A percentile compares a stretch with the other conserved stretches of the same genome.
Conservation (phyloP, 2,888 invertebrate genomes). For the Trichogramma dendrolimi region DNA sequence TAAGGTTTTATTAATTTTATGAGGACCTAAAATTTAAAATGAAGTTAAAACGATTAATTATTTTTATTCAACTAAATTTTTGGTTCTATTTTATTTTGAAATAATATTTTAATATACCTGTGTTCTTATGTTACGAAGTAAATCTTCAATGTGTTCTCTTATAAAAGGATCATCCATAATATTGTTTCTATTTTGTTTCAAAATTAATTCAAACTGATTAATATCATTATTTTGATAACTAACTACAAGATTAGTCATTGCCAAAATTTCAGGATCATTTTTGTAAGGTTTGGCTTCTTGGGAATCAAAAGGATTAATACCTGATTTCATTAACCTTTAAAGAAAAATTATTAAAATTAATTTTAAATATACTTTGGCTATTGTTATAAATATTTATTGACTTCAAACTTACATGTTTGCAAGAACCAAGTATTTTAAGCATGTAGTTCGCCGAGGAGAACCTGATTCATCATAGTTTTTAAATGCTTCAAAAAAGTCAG, state of each 20-base stretch:
- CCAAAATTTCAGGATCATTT: conserved; percentile 97
- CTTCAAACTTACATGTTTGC: conserved; percentile 84
- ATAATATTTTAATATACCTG: conserved; percentile 34
- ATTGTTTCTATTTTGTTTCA: conserved; percentile 87
- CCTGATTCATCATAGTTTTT: conserved; percentile 99
- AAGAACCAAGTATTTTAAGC: conserved; percentile 94
- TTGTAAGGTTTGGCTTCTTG: conserved; percentile 99
- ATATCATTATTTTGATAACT: conserved; percentile 98
- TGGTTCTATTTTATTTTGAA: not conserved
- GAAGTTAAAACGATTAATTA: conserved; percentile 36
- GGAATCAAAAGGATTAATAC: conserved; percentile 98
- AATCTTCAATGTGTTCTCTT: conserved; percentile 96
- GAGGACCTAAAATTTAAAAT: conserved; percentile 68
- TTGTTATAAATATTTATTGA: conserved; percentile 11
- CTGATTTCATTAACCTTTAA: conserved; percentile 93
- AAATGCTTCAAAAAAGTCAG: conserved; percentile 98
- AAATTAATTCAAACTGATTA: conserved; percentile 93
- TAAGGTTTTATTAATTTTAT: conserved; percentile 97
- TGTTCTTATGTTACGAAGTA: conserved; percentile 91
- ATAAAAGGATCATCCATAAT: conserved; percentile 99
- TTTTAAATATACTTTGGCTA: not conserved
- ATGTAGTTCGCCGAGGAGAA: conserved; percentile 91
- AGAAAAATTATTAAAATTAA: conserved; percentile 11
- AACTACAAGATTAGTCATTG: conserved; percentile 97
- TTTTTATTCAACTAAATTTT: conserved; percentile 48